Conservation (phyloP, 2,113 vertebrate genomes). For the Mungos mungo region DNA sequence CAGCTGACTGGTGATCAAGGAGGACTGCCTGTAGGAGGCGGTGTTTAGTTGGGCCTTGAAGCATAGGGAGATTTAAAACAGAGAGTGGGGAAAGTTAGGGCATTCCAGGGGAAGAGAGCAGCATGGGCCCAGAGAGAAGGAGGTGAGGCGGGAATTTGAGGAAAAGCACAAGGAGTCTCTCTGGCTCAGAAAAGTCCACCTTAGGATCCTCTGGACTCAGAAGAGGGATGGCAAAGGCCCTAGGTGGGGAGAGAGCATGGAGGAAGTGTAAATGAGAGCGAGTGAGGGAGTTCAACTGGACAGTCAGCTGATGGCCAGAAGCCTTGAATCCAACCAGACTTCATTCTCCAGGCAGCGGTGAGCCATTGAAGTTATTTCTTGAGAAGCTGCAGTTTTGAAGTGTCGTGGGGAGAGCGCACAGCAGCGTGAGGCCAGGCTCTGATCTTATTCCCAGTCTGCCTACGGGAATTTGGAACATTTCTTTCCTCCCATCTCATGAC, state of each 20-base stretch:
- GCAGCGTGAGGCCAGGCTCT: not conserved
- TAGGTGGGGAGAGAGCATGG: not conserved
- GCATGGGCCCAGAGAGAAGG: not conserved
- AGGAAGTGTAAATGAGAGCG: accelerated
- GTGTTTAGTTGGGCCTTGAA: not conserved
- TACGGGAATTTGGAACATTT: not conserved
- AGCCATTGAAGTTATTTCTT: not conserved
- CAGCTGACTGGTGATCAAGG: not conserved
- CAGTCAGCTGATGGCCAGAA: not conserved
- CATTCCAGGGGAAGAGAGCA: not conserved
- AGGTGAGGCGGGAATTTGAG: not conserved
- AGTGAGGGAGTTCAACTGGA: not conserved
- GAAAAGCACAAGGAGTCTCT: not conserved
- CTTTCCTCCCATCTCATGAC: not conserved
- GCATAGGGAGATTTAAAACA: not conserved
- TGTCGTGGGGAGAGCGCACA: not conserved
- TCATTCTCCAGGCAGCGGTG: not conserved
- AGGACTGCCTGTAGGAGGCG: not conserved
- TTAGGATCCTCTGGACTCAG: not conserved
- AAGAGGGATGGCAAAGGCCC: not conserved
- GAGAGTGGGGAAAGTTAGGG: not conserved
- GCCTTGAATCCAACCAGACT: no score
- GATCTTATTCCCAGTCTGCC: not conserved
- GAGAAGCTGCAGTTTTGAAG: not conserved
- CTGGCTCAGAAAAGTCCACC: not conserved